phyloP scores from a whole-genome alignment of 2,888 invertebrate genomes.

The Volucella zonaria region DNA sequence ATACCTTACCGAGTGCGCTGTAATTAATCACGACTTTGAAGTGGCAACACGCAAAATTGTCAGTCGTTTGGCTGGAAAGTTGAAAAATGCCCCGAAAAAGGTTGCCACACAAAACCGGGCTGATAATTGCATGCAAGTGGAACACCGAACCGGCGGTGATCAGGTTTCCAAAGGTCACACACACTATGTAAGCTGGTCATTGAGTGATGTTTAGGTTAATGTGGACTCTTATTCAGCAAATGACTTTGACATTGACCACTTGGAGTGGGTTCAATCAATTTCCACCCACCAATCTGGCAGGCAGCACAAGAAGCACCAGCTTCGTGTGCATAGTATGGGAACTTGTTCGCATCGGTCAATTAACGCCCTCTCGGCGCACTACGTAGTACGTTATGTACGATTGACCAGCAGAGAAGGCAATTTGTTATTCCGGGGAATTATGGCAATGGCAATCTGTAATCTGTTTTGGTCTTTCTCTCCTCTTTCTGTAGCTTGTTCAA shows the following conservation, averaged over 20 bases:
- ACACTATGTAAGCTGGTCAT: constrained; percentile 22
- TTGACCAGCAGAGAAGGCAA: constrained; percentile 42
- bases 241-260: constrained; percentile 73
- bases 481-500: not conserved
- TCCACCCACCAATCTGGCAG: not conserved
- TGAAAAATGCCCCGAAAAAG: constrained; percentile 13
- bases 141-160: constrained; percentile 49
- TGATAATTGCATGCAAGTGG: constrained; percentile 63
- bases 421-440: constrained; percentile 54
- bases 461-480: constrained; percentile 8
- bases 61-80: constrained; percentile 18
- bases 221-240: constrained; percentile 45
- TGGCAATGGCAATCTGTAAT: constrained; percentile 18
- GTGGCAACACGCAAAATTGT: constrained; percentile 51
- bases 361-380: constrained; percentile 45
- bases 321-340: constrained; percentile 11
- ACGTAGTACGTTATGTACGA: not conserved
- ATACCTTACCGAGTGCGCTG: constrained; percentile 4
- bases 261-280: constrained; percentile 46
- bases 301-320: constrained; percentile 10
- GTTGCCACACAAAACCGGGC: constrained; percentile 24
- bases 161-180: constrained; percentile 20
- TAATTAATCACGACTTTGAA: constrained; percentile 68
- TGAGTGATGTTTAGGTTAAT: constrained; percentile 46
- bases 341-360: constrained; percentile 50